Percentiles rank a stretch among this genome's conserved stretches.
Conservation (phyloP, 2,888 invertebrate genomes). For the Drosophila cracens region DNA sequence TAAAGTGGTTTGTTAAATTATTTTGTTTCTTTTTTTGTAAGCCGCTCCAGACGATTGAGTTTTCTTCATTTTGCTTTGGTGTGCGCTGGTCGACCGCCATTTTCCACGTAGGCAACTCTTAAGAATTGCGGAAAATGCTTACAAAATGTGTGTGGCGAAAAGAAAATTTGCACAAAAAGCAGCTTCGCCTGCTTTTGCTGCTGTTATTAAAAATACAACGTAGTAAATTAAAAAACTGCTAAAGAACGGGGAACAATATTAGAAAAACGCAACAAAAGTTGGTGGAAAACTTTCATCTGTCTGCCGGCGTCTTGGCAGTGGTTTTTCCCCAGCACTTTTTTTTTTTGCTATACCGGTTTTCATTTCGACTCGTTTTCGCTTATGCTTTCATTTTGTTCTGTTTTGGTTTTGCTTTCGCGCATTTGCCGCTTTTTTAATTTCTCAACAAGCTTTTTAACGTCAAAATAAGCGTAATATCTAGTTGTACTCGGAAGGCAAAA, state of each 20-base stretch:
- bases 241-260: constrained; percentile 38
- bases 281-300: constrained; percentile 34
- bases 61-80: constrained; percentile 64
- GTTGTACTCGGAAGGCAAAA: constrained; percentile 45
- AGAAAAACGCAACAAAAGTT: constrained; percentile 63
- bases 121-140: constrained; percentile 51
- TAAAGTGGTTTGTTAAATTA: constrained; percentile 60
- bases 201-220: constrained; percentile 69
- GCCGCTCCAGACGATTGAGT: constrained; percentile 68
- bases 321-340: constrained; percentile 29
- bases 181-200: constrained; percentile 15
- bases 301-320: constrained; percentile 52
- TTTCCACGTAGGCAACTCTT: constrained; percentile 65
- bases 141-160: constrained; percentile 41
- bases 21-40: constrained; percentile 9
- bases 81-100: constrained; percentile 54
- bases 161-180: constrained; percentile 39
- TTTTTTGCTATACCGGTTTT: neutral
- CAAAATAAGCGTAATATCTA: constrained; percentile 77
- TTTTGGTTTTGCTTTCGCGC: constrained; percentile 36
- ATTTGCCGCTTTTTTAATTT: constrained; percentile 75
- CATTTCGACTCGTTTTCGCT: constrained; percentile 26
- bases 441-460: constrained; percentile 76
- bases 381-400: constrained; percentile 12
- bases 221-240: constrained; percentile 65